Evolutionary conservation across 2,888 invertebrate genomes (phyloP), one percentile per base, ranked within the genome.

Genomic region (Eucera pruinosa): DNA sequence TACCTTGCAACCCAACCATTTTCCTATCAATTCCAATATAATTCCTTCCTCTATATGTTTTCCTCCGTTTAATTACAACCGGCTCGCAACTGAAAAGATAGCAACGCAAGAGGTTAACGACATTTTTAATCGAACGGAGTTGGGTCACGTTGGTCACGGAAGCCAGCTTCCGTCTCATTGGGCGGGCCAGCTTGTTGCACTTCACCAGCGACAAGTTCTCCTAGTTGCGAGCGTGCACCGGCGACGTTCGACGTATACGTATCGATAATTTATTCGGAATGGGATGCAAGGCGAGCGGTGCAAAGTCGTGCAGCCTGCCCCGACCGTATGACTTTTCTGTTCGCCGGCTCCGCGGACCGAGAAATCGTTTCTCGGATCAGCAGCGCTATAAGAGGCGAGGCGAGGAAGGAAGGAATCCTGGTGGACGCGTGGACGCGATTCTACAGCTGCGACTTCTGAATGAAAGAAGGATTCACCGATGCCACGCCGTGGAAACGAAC

Each of bases 361-460:
- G 87, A 87, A 85, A 88, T 87, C 86, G 84, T 82, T 82, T 82
- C 83, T 75, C 69, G 75, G 81, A 75, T 80, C 82, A 75, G 80
- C 80, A 73, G 50, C 43, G 68, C 60, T 55, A 60, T 54, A 62
- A 70, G 69, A 61, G 72, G 68, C 52, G 55, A 62, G 64, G 50
- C 68, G 58, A n/a, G n/a, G n/a, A n/a, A n/a, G n/a, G n/a, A n/a
- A 45, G 64, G 48, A 25, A 33, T 20, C 65, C 62, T 15, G 50
- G 64, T 20, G 52, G 69, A 75, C 76, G 61, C 79, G 79, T 82
- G 83, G 69, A 76, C 57, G 47, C 62, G 45, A 71, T 61, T 50
- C n/a, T 30, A 43, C n/a, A 25, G 5, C 23, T 20, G 48, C 33
- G 23, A 27, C 55, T 55, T 48, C 61, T 61, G 48, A 58, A 57